Percentiles rank a stretch among this genome's conserved stretches.
Evolutionary conservation across 2,797 vertebrate genomes (phyloP).

Genomic region (Phoxinus dragarum): DNA sequence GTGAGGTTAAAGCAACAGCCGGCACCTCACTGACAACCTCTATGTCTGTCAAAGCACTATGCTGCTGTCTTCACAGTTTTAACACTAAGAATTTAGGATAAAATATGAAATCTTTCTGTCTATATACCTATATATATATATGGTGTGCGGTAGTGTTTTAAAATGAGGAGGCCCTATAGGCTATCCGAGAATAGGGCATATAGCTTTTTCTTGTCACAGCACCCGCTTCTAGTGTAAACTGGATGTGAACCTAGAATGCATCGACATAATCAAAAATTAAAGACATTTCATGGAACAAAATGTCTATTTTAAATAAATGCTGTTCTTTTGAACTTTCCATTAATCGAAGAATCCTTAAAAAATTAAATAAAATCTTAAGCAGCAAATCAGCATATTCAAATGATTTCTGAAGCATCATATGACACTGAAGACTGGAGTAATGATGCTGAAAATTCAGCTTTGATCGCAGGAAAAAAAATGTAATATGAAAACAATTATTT

Average conservation of each 20-base stretch:
- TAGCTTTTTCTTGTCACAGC: neutral
- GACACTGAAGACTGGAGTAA: neutral
- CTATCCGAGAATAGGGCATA: neutral
- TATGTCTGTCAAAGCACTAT: constrained; percentile 13
- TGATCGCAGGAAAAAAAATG: neutral
- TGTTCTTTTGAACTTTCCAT: neutral
- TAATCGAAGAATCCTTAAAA: neutral
- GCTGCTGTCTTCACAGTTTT: neutral
- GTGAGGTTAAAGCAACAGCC: constrained; percentile 7
- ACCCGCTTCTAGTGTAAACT: neutral
- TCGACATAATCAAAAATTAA: neutral
- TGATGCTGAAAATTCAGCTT: neutral
- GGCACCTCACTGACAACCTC: neutral
- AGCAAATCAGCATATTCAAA: neutral
- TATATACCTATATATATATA: neutral
- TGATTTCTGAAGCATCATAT: neutral
- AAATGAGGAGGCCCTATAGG: no score
- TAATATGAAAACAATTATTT: neutral
- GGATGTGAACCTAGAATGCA: neutral
- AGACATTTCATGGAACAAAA: neutral
- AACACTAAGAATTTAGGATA: neutral
- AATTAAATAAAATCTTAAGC: no score
- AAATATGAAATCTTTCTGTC: neutral
- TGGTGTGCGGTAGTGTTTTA: no score
- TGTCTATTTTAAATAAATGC: neutral